These are phyloP conservation scores for Eupelmus urozonus DNA, from an alignment of 2,888 invertebrate species.

Conservation along the genomic window DNA sequence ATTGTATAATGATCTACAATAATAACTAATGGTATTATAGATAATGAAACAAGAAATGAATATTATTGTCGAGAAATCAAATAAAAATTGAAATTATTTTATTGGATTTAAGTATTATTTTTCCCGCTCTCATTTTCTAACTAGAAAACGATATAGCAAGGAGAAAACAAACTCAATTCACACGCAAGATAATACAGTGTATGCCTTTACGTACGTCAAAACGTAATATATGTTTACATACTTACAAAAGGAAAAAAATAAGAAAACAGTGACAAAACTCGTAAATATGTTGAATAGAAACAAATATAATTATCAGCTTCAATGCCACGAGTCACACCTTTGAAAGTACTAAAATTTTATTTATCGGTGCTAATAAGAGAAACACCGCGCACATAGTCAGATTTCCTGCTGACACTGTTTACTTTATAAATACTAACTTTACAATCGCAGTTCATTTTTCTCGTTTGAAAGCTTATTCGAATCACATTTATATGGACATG, in stretches of 20 bases:
- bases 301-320: conserved; percentile 50
- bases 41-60: conserved; percentile 38
- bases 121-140: conserved; percentile 46
- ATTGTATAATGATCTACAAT: conserved; percentile 45
- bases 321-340: conserved; percentile 27
- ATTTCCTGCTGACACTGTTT: conserved; percentile 48
- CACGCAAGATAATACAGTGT: conserved; percentile 55
- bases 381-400: conserved; percentile 28
- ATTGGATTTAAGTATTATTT: conserved; percentile 55
- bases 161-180: conserved; percentile 45
- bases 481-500: conserved; percentile 6
- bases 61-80: conserved; percentile 55
- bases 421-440: conserved; percentile 48
- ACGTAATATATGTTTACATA: conserved; percentile 45
- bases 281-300: conserved; percentile 40
- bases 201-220: conserved; percentile 42
- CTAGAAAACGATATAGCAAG: conserved; percentile 30
- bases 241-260: conserved; percentile 52
- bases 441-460: conserved; percentile 19
- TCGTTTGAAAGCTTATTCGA: conserved; percentile 24
- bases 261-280: conserved; percentile 49
- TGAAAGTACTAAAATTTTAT: conserved; percentile 28
- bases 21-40: conserved; percentile 45
- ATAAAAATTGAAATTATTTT: conserved; percentile 59
- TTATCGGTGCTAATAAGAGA: neutral